Base-by-base conservation (phyloP, 2,888 invertebrate species). In the Serrognathus titanus region DNA sequence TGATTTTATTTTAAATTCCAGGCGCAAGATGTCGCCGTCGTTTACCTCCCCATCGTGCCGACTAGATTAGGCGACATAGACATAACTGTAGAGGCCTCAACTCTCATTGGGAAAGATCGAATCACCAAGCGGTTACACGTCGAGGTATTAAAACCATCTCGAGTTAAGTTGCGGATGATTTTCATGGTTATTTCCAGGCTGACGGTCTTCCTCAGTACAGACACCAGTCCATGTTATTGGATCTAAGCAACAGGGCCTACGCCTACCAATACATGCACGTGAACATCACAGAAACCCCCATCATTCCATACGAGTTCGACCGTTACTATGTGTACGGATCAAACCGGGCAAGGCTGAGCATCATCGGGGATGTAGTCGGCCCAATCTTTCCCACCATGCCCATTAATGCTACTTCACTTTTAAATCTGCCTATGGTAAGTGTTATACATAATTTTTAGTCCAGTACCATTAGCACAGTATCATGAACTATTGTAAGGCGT, bases 241-340 rank as follows among this genome's bases (percentile, higher is more conserved):
- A 97, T 82, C 82, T 98, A 57, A 95, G 94, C 62, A 95, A 90
- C 78, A 86, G 93, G 38, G 94, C 94, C 0, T 92, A 92, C 76
- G 88, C 92, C 51, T 89, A 96, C 79, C 95, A 96, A 69, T 95
- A 96, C 76, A 89, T 97, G 87, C 94, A 97, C 78, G 92, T 97
- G 1, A 94, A 95, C 76, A 88, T 97, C 5, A 95, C 96, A 0
- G 96, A 97, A 77, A 90, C 90, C 1, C 94, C 97, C 2, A 83
- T 94, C 56, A 93, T 96, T 64, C 94, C 96, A 0, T 95, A 96
- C 76, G 90, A 94, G 65, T 89, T 89, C 60, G 87, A 90, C 69
- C 88, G 94, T 66, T 92, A 95, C 79, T 98, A 95, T 77, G 91
- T 97, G 50, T 96, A 90, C 75, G 96, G 96, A 0, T 96, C 96